Base-by-base conservation (phyloP, 53 echinoderm and acorn worm species). In the Crossaster papposus region DNA sequence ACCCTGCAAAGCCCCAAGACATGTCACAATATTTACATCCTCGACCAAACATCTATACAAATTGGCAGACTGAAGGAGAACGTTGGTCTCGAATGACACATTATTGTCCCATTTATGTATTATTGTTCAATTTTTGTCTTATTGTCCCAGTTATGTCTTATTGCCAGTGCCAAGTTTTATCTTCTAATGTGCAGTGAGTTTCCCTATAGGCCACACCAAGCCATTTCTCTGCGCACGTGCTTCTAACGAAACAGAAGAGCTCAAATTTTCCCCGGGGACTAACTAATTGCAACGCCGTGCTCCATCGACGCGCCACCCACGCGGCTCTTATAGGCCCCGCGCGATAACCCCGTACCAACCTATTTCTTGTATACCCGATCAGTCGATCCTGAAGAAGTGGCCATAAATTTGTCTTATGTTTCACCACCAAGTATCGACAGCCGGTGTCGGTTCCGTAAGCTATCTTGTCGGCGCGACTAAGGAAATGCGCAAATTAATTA, bases 401-500 rank as follows among this genome's bases (percentile, higher is more conserved):
- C 17, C n/a, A 68, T 68, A 68, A 68, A 68, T 68, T 20, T 26
- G 20, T n/a, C 68, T 68, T 68, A 28, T 18, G 28, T 68, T 68
- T 26, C 28, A 28, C 24, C n/a, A 68, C 28, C 11, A 28, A 68
- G 68, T 23, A 68, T 68, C 68, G 68, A 58, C 68, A 28, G 11
- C 24, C 68, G 28, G 68, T 68, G 68, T 68, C 68, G 10, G 24
- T 68, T 68, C 68, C 68, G 68, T 68, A 28, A 68, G 28, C 28
- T 8, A 58, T 58, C 58, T 58, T 20, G 68, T 26, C 28, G n/a
- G 68, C 68, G 24, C 68, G 68, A 68, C 28, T 26, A 24, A 68
- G 23, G 23, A n/a, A 68, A 68, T 68, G 68, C 68, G 68, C 68
- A 68, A 68, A 68, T 68, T 68, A 68, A 68, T 68, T 26, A 68